Percentiles rank a stretch among this genome's conserved stretches.
These are phyloP conservation scores for Chrysomela aeneicollis DNA, from an alignment of 2,888 invertebrate genomes.

Conservation along the genomic window DNA sequence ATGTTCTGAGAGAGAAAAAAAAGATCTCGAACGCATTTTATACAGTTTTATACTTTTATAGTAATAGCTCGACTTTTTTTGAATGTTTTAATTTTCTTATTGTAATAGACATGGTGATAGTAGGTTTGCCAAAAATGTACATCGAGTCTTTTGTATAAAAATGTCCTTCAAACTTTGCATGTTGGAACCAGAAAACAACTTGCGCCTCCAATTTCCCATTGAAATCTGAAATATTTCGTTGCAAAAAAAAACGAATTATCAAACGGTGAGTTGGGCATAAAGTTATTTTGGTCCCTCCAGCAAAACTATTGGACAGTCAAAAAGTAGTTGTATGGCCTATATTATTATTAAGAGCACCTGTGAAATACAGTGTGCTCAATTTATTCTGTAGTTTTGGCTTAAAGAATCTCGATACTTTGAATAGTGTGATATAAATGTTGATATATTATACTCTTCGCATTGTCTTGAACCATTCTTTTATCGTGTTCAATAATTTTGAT, in stretches of 20 bases:
- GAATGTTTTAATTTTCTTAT: not conserved
- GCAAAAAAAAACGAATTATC: too few relatives aligned
- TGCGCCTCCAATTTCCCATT: too few relatives aligned
- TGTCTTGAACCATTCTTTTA: not conserved
- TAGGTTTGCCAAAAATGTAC: conserved; percentile 4
- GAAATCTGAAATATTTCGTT: too few relatives aligned
- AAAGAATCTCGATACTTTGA: not conserved
- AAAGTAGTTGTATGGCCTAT: conserved; percentile 5
- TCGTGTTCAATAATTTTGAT: not conserved
- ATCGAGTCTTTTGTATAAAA: not conserved
- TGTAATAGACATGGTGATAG: not conserved
- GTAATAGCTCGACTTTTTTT: not conserved
- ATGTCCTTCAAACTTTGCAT: not conserved
- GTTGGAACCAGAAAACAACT: not conserved
- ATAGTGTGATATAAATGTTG: conserved; percentile 4
- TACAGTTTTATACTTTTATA: conserved; percentile 2
- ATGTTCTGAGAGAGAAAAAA: too few relatives aligned
- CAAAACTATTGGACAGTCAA: not conserved
- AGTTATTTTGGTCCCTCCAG: too few relatives aligned
- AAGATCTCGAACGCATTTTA: not conserved
- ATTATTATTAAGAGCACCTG: not conserved
- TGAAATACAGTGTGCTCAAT: not conserved
- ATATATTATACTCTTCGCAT: not conserved
- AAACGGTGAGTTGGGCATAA: too few relatives aligned
- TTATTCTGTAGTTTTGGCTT: not conserved